Percentiles rank a stretch among this genome's conserved stretches.
These are phyloP conservation scores for Pristionchus entomophagus DNA, from an alignment of 2,888 invertebrate genomes.

Conservation along the genomic window DNA sequence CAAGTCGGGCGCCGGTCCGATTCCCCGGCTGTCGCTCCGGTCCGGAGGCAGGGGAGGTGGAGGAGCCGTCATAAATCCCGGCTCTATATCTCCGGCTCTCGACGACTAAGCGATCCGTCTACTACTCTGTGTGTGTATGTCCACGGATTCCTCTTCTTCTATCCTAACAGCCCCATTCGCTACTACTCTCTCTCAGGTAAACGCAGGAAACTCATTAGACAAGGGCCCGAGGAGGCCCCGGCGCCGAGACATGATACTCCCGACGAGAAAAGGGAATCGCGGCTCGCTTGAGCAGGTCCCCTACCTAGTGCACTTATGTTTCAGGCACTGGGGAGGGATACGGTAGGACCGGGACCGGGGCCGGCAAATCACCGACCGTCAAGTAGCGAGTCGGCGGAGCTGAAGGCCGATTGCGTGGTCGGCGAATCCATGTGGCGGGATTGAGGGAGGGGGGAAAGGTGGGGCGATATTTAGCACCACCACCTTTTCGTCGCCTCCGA, in stretches of 20 bases:
- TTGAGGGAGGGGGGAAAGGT: background rate
- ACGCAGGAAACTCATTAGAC: slow-evolving; percentile 38
- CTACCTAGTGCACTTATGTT: background rate
- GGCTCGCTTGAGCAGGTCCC: background rate
- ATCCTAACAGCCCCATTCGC: background rate
- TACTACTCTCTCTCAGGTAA: background rate
- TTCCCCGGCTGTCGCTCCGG: too few relatives aligned
- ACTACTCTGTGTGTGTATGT: background rate
- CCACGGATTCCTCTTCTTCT: background rate
- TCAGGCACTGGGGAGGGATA: background rate
- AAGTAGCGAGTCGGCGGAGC: slow-evolving; percentile 43
- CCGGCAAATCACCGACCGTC: slow-evolving; percentile 2
- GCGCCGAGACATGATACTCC: background rate
- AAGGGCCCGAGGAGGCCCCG: too few relatives aligned
- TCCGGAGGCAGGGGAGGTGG: background rate
- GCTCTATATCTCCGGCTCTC: background rate
- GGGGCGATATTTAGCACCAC: slow-evolving; percentile 28
- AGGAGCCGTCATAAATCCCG: background rate
- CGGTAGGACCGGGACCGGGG: background rate
- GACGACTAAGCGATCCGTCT: background rate
- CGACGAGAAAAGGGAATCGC: too few relatives aligned
- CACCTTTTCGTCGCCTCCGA: too few relatives aligned
- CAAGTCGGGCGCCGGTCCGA: background rate
- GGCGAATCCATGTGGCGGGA: slow-evolving; percentile 2
- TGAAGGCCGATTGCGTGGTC: background rate